These are phyloP conservation scores for Aricia agestis DNA, from an alignment of 1,140 invertebrate genomes.

Conservation along the genomic window DNA sequence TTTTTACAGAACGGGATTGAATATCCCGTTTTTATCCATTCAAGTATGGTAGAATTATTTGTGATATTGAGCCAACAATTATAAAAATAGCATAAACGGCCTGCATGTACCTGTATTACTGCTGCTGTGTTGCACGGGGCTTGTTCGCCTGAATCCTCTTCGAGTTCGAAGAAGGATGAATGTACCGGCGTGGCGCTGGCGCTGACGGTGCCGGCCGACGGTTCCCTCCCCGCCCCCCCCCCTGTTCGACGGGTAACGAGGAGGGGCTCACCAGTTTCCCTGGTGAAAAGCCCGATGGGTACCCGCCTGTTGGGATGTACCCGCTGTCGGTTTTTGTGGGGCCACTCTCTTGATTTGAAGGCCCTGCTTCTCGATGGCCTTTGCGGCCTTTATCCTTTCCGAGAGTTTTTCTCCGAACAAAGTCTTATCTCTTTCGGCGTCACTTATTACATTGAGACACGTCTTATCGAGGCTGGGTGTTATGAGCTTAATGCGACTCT, in stretches of 20 bases:
- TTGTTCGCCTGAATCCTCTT: constrained; percentile 12
- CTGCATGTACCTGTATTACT: constrained; percentile 36
- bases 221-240: constrained; percentile 29
- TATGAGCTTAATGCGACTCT: constrained; percentile 30
- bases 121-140: constrained; percentile 18
- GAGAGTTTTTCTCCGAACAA: constrained; percentile 29
- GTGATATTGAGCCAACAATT: constrained; percentile 37
- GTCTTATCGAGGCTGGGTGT: constrained; percentile 30
- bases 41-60: constrained; percentile 23
- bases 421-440: constrained; percentile 27
- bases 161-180: not conserved
- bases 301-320: not conserved
- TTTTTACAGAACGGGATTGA: constrained; percentile 25
- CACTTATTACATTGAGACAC: constrained; percentile 23
- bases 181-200: constrained; percentile 13
- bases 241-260: constrained; percentile 32
- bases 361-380: constrained; percentile 27
- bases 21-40: constrained; percentile 32
- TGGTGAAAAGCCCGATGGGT: not conserved
- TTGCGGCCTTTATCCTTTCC: constrained; percentile 35
- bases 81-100: constrained; percentile 33
- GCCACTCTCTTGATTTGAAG: constrained; percentile 28
- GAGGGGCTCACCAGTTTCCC: constrained; percentile 34
- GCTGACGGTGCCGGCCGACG: constrained; percentile 10
- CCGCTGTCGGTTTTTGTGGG: not conserved